Percentiles rank a stretch among this genome's conserved stretches.
Evolutionary conservation across 2,888 invertebrate genomes (phyloP).

Genomic region (Sphaerolaimus hirsutus): DNA sequence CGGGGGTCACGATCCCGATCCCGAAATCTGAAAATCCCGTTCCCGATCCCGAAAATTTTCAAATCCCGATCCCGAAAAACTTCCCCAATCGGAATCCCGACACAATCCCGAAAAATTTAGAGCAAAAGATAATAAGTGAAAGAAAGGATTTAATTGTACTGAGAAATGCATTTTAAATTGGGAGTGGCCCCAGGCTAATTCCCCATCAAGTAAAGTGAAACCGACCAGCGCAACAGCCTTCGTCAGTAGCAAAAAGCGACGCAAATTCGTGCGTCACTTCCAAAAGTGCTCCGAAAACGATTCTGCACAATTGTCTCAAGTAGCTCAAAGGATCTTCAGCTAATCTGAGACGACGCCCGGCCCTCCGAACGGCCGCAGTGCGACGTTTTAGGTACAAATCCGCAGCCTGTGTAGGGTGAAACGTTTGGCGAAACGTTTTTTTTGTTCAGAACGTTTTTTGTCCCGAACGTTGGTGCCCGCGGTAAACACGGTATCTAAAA

Average conservation of each 20-base stretch:
- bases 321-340: slow-evolving; percentile 51
- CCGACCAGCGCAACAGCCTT: slow-evolving; percentile 5
- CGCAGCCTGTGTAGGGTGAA: slow-evolving; percentile 56
- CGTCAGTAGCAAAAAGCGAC: slow-evolving; percentile 1
- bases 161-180: background rate
- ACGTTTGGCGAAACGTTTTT: too few relatives aligned
- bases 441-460: too few relatives aligned
- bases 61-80: too few relatives aligned
- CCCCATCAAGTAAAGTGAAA: background rate
- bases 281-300: slow-evolving; percentile 55
- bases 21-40: too few relatives aligned
- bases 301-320: slow-evolving; percentile 51
- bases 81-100: too few relatives aligned
- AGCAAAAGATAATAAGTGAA: too few relatives aligned
- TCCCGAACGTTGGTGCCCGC: too few relatives aligned
- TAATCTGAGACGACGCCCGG: slow-evolving; percentile 45
- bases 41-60: too few relatives aligned
- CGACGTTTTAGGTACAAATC: slow-evolving; percentile 55
- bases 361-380: slow-evolving; percentile 53
- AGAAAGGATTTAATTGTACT: too few relatives aligned
- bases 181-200: background rate
- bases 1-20: too few relatives aligned
- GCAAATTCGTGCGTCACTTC: slow-evolving; percentile 34
- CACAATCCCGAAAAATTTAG: too few relatives aligned
- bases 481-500: too few relatives aligned